These are phyloP conservation scores for Macrochelys suwanniensis DNA, from an alignment of 2,797 vertebrate species.

Conservation along the genomic window DNA sequence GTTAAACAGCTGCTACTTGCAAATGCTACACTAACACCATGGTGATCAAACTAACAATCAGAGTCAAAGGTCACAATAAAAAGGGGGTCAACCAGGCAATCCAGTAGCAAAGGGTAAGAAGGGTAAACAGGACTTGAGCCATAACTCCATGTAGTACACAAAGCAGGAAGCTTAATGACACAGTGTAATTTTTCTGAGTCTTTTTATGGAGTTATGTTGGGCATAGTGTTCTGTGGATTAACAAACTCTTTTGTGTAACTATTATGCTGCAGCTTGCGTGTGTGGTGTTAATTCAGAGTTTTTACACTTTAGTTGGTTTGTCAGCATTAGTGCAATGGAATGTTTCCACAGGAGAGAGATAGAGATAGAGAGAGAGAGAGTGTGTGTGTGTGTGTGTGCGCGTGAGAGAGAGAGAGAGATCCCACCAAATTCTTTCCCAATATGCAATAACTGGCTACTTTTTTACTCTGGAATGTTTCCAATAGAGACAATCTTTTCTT, in stretches of 20 bases:
- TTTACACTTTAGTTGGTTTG: not conserved
- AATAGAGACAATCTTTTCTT: not conserved
- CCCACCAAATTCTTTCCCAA: not conserved
- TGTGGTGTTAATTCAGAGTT: not conserved
- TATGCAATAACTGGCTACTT: not conserved
- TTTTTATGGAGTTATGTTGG: not conserved
- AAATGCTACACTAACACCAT: conserved; percentile 76
- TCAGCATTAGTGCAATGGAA: not conserved
- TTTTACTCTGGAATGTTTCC: not conserved
- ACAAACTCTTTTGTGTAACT: not conserved
- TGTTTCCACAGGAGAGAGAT: not conserved
- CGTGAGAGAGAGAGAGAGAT: not conserved
- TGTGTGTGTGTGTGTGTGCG: not conserved
- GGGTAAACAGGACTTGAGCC: conserved; percentile 82
- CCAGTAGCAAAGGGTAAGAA: conserved; percentile 77
- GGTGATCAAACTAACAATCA: conserved; percentile 69
- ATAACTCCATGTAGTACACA: conserved; percentile 75
- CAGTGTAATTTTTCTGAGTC: not conserved
- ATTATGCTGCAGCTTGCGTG: not conserved
- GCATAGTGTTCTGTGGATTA: not conserved
- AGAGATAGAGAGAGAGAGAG: too few species aligned
- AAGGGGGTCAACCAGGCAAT: conserved; percentile 66
- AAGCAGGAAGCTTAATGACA: conserved; percentile 75
- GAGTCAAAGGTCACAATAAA: conserved; percentile 73
- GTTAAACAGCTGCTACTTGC: conserved; percentile 78